These are phyloP conservation scores for Sylvilagus bachmani DNA, from an alignment of 2,113 vertebrate genomes.

Conservation along the genomic window DNA sequence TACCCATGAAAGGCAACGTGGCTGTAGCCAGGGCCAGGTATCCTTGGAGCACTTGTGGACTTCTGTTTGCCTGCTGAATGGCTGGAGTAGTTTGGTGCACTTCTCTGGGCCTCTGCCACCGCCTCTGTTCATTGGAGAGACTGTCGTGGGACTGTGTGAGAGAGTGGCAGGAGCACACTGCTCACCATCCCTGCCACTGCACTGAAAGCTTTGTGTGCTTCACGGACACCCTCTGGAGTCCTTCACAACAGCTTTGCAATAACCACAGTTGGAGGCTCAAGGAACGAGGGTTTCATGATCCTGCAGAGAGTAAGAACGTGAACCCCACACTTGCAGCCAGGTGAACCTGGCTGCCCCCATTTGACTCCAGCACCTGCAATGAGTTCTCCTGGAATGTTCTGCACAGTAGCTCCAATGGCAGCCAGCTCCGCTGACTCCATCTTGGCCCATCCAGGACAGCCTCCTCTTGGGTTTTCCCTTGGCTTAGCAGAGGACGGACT, in stretches of 20 bases:
- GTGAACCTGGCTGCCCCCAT: not conserved
- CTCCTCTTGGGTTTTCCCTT: not conserved
- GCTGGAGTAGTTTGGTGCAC: not conserved
- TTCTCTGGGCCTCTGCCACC: not conserved
- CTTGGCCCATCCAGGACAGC: not conserved
- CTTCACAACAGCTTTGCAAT: not conserved
- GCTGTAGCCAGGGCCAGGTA: not conserved
- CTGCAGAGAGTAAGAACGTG: not conserved
- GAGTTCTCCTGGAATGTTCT: not conserved
- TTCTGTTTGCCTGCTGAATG: not conserved
- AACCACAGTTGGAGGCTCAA: not conserved
- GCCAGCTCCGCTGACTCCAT: not conserved
- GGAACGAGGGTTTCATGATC: not conserved
- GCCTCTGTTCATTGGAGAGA: not conserved
- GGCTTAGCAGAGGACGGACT: too few species aligned
- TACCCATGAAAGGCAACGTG: not conserved
- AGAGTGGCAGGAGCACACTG: not conserved
- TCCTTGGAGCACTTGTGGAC: not conserved
- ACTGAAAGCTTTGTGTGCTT: not conserved
- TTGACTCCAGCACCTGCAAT: accelerated
- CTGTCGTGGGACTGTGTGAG: not conserved
- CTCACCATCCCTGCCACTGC: not conserved
- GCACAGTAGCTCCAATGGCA: not conserved
- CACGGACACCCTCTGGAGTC: not conserved
- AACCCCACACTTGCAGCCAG: not conserved